A percentile compares a stretch with the other conserved stretches of the same genome.
These are phyloP conservation scores for Hipparchia sbordonii DNA, from an alignment of 2,888 invertebrate genomes.

Conservation along the genomic window DNA sequence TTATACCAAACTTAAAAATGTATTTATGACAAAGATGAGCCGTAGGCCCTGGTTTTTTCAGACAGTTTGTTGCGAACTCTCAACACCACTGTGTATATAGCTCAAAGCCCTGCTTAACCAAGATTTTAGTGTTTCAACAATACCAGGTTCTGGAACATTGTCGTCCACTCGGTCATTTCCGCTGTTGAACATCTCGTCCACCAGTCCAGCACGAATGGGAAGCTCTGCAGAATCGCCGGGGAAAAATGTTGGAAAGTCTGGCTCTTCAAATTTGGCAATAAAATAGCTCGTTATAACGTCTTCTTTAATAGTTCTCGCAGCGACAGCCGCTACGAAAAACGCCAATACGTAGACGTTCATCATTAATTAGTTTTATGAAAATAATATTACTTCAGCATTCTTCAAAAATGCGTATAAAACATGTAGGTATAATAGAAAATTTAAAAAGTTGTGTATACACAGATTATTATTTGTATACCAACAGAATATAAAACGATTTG, in stretches of 20 bases:
- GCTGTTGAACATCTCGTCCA: slow-evolving; percentile 63
- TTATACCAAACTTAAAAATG: too few relatives aligned
- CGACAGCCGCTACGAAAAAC: slow-evolving; percentile 58
- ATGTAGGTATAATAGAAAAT: too few relatives aligned
- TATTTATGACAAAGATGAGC: too few relatives aligned
- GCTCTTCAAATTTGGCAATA: slow-evolving; percentile 22
- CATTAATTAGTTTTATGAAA: slow-evolving; percentile 44
- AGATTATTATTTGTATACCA: too few relatives aligned
- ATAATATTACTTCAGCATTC: neutral
- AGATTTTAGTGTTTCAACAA: slow-evolving; percentile 57
- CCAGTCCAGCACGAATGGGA: slow-evolving; percentile 40
- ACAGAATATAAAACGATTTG: too few relatives aligned
- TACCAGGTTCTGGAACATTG: slow-evolving; percentile 53
- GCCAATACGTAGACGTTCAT: slow-evolving; percentile 65
- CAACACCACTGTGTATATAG: slow-evolving; percentile 60
- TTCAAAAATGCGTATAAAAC: neutral
- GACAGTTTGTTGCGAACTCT: slow-evolving; percentile 53
- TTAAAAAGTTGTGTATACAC: too few relatives aligned
- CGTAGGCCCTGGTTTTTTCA: too few relatives aligned
- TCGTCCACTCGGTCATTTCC: slow-evolving; percentile 60
- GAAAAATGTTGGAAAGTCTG: neutral
- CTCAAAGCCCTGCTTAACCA: slow-evolving; percentile 67
- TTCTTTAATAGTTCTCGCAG: slow-evolving; percentile 51
- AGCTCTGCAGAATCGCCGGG: slow-evolving; percentile 14
- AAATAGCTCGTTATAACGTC: slow-evolving; percentile 44